These are phyloP conservation scores for Mesochorus sp. DNA, from an alignment of 2,888 invertebrate genomes.

Conservation along the genomic window DNA sequence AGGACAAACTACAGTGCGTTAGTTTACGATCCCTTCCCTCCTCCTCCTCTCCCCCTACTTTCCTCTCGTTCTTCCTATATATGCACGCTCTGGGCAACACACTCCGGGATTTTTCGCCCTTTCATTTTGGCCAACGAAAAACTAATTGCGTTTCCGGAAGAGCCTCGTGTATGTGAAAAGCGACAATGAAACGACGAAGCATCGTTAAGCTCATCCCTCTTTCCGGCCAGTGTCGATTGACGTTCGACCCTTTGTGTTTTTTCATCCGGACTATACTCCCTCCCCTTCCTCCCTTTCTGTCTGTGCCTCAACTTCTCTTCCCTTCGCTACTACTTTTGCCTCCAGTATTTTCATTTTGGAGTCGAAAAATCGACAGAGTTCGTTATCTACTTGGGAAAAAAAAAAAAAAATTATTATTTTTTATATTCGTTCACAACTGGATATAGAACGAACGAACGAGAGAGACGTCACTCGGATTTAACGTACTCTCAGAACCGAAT, in stretches of 20 bases:
- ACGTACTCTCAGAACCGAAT: neutral
- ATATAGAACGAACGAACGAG: neutral
- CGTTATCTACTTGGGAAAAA: constrained; percentile 26
- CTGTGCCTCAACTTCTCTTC: too few species aligned
- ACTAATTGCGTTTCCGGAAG: constrained; percentile 70
- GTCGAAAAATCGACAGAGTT: constrained; percentile 44
- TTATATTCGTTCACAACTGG: neutral
- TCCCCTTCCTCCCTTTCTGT: neutral
- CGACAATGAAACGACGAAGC: constrained; percentile 43
- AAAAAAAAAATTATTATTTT: constrained; percentile 8
- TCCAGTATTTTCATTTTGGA: constrained; percentile 17
- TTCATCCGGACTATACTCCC: neutral
- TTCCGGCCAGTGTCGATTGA: constrained; percentile 32
- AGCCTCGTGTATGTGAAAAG: constrained; percentile 52
- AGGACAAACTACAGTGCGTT: constrained; percentile 23
- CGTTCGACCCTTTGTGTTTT: constrained; percentile 48
- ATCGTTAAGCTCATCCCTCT: constrained; percentile 45
- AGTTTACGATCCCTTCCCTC: constrained; percentile 50
- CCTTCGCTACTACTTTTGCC: too few species aligned
- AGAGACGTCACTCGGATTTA: neutral
- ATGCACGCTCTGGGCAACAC: constrained; percentile 23
- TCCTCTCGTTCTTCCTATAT: neutral
- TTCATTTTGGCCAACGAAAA: constrained; percentile 68
- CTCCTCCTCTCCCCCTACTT: constrained; percentile 35
- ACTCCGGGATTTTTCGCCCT: constrained; percentile 62